Conservation (phyloP, 1,140 invertebrate species). For the Pogonomyrmex californicus region DNA sequence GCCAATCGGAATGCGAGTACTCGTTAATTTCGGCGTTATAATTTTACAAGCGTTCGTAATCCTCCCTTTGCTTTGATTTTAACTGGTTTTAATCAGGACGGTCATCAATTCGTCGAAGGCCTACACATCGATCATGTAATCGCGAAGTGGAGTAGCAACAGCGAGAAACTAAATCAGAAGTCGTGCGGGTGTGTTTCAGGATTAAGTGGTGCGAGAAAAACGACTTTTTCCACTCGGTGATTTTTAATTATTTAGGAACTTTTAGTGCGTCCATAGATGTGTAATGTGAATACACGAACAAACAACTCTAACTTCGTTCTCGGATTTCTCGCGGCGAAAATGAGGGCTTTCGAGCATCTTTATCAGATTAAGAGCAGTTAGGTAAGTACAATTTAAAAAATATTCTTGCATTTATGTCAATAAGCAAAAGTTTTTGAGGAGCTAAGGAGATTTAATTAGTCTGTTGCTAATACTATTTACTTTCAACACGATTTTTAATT, state of each 20-base stretch:
- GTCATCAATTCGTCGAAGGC: conserved; percentile 22
- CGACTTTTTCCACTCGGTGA: not conserved
- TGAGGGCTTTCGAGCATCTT: conserved; percentile 7
- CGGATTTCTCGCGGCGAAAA: conserved; percentile 27
- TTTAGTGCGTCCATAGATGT: conserved; percentile 1
- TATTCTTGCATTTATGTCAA: not conserved
- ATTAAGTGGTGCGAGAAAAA: conserved; percentile 26
- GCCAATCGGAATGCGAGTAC: not conserved
- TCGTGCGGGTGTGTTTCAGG: not conserved
- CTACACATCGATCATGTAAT: conserved; percentile 51
- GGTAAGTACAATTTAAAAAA: conserved; percentile 57
- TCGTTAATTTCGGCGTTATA: not conserved
- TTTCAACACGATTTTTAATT: not conserved
- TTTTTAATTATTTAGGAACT: not conserved
- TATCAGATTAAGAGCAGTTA: conserved; percentile 44
- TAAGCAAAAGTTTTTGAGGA: not conserved
- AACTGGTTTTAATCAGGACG: not conserved
- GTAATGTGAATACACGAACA: conserved; percentile 33
- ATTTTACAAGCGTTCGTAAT: not conserved
- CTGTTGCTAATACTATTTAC: not conserved
- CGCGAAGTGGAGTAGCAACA: conserved; percentile 8
- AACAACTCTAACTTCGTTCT: not conserved
- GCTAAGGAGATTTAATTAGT: not conserved
- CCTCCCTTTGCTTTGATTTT: not conserved
- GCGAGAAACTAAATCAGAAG: not conserved